Conservation (phyloP, 2,888 invertebrate species). For the Eupithecia inturbata region DNA sequence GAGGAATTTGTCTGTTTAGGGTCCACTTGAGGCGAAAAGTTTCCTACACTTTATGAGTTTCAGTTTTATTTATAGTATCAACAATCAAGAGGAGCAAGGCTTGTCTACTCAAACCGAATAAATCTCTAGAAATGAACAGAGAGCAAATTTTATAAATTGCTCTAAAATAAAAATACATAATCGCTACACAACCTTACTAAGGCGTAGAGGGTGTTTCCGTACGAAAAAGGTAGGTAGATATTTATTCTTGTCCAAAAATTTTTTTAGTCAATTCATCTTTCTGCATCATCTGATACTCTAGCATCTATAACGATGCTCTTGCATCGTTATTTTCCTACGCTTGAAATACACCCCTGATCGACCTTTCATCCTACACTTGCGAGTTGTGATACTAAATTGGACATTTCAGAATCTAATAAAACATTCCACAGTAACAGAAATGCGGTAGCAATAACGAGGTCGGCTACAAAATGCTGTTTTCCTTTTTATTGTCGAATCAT, state of each 20-base stretch:
- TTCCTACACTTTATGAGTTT: not conserved
- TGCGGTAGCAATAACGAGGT: constrained; percentile 37
- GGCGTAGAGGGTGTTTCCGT: not conserved
- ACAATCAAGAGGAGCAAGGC: not conserved
- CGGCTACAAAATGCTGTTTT: constrained; percentile 37
- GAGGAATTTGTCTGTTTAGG: too few relatives aligned
- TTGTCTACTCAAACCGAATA: not conserved
- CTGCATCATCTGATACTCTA: not conserved
- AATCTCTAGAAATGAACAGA: too few relatives aligned
- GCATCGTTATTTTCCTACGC: not conserved
- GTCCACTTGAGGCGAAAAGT: not conserved
- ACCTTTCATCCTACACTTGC: constrained; percentile 24
- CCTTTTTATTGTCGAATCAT: constrained; percentile 21
- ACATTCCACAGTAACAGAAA: constrained; percentile 45
- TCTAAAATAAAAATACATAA: too few relatives aligned
- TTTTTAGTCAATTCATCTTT: not conserved
- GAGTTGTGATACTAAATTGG: constrained; percentile 38
- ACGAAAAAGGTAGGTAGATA: not conserved
- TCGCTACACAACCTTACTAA: not conserved
- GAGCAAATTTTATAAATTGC: too few relatives aligned
- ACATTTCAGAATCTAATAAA: constrained; percentile 47
- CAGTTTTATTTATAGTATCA: not conserved
- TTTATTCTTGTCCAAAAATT: not conserved
- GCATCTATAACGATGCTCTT: too few relatives aligned
- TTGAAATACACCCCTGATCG: constrained; percentile 23